Evolutionary conservation across 37 sponge, comb jelly and placozoan genomes (phyloP), one percentile per base, ranked within the genome.

Genomic region (Aplysina aerophoba): DNA sequence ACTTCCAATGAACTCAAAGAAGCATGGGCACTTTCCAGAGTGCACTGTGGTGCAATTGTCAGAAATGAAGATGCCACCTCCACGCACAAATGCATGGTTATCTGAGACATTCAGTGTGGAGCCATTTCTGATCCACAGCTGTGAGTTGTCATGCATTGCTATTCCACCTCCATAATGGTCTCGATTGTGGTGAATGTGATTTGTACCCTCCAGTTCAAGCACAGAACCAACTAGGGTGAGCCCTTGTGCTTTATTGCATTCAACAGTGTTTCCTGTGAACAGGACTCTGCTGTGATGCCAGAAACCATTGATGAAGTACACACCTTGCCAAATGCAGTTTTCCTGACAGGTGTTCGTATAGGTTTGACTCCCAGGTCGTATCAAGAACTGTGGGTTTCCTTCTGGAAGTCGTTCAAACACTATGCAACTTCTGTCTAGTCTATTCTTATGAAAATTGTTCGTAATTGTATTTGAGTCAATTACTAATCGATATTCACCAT

Each of bases 21-120:
- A 75, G 54, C 78, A 75, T 0, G 1, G 25, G 41, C 78, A 75
- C 13, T 31, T 50, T 15, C 38, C 41, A 24, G 54, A 36, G 8
- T 50, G 54, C 6, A 39, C 5, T 19, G 41, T n/a, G 3, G 78
- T 75, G 53, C 78, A 75, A 13, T 22, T 1, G 50, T 75, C 78
- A 53, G 1, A 0, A 41, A 75, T 75, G 78, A n/a, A 75, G 6
- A 75, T 21, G 2, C 78, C 78, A 41, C 78, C 78, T 36, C 78
- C 78, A 6, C 20, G 44, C 11, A 40, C n/a, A 41, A 36, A 75
- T 40, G n/a, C 78, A 36, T 40, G 24, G 53, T 75, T 75, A 1
- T 40, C 12, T 1, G 53, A 25, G 8, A 75, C 41, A 12, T 50
- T 41, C 2, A 75, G 54, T 2, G 12, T 15, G 5, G 78, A 0